Evolutionary conservation across 2,888 invertebrate genomes (phyloP).

Genomic region (Drosophila neonasuta): DNA sequence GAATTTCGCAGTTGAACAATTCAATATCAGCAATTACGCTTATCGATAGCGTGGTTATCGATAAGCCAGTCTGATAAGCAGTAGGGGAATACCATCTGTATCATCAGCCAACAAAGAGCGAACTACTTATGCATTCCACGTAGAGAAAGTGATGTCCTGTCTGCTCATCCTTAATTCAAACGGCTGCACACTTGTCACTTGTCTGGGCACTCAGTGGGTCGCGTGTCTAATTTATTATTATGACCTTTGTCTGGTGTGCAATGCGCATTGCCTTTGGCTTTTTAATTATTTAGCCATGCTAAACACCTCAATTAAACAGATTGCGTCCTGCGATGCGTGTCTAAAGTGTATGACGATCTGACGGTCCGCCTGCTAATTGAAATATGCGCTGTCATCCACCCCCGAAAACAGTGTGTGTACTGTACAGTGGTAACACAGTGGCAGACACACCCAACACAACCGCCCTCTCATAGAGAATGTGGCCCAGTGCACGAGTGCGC

Average conservation of each 20-base stretch:
- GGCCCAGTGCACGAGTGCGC: conserved; percentile 74
- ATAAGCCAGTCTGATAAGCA: background rate
- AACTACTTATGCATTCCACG: background rate
- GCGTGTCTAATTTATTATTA: conserved; percentile 72
- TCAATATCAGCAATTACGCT: conserved; percentile 1
- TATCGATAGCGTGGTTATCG: background rate
- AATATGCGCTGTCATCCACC: conserved; percentile 31
- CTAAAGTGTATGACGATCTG: conserved; percentile 46
- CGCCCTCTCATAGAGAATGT: conserved; percentile 28
- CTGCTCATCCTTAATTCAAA: conserved; percentile 15
- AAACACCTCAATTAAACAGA: conserved; percentile 74
- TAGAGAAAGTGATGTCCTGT: conserved; percentile 2
- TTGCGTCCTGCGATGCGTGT: conserved; percentile 62
- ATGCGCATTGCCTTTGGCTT: conserved; percentile 32
- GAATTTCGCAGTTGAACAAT: conserved; percentile 5
- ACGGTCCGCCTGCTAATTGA: conserved; percentile 44
- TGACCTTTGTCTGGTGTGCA: conserved; percentile 61
- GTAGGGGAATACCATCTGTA: background rate
- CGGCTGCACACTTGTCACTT: conserved; percentile 42
- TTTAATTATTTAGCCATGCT: conserved; percentile 69
- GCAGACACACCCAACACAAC: conserved; percentile 54
- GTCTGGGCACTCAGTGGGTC: conserved; percentile 46
- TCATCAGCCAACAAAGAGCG: background rate
- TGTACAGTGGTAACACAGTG: conserved; percentile 38
- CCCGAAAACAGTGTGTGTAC: conserved; percentile 19